Percentiles rank a stretch among this genome's conserved stretches.
Conservation (phyloP, 2,113 vertebrate genomes). For the Osmerus mordax region DNA sequence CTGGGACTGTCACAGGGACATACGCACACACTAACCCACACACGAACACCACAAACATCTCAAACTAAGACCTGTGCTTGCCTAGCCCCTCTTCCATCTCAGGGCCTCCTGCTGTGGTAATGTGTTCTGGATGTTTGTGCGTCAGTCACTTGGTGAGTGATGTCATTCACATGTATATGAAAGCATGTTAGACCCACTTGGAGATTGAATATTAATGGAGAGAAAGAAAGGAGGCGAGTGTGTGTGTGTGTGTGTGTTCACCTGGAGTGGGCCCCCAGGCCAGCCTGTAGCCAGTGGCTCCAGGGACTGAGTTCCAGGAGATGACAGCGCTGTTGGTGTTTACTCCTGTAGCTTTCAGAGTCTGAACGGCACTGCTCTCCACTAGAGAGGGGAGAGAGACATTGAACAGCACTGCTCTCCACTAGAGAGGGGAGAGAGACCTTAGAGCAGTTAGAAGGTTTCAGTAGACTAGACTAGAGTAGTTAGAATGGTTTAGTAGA, state of each 20-base stretch:
- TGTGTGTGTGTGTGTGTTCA: slow-evolving; percentile 44
- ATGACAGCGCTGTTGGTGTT: slow-evolving; percentile 73
- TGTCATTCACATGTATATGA: too few species aligned
- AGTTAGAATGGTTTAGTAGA: too few species aligned
- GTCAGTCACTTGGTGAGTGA: too few species aligned
- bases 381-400: slow-evolving; percentile 61
- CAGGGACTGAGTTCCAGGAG: slow-evolving; percentile 80
- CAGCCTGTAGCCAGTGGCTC: slow-evolving; percentile 83
- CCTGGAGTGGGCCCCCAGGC: slow-evolving; percentile 85
- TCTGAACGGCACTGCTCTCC: slow-evolving; percentile 82
- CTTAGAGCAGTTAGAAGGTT: too few species aligned
- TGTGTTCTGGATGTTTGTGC: too few species aligned
- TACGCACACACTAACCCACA: not conserved
- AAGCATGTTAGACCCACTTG: too few species aligned
- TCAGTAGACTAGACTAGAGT: too few species aligned
- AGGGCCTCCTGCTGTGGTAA: too few species aligned
- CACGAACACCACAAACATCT: not conserved
- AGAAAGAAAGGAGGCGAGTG: not conserved
- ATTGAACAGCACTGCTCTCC: not conserved
- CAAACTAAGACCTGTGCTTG: too few species aligned
- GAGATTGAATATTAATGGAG: too few species aligned
- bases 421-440: not conserved
- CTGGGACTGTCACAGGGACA: not conserved
- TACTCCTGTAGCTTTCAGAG: slow-evolving; percentile 74
- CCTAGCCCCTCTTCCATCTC: too few species aligned